Conservation (phyloP, 1,140 invertebrate genomes). For the Ridgeia piscesae region DNA sequence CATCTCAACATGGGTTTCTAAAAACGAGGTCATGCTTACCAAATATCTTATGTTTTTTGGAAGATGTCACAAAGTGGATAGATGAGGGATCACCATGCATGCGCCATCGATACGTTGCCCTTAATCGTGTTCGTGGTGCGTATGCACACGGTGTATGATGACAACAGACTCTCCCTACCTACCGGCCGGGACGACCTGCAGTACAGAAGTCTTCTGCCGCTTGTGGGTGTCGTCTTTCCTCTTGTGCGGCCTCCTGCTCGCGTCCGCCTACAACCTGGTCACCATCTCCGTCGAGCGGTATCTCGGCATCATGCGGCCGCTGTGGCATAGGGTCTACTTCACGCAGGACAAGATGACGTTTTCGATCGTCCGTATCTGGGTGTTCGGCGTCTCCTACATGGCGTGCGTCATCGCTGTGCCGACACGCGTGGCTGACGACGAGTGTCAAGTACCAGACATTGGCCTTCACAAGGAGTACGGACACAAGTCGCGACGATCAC, state of each 20-base stretch:
- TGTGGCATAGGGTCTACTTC: background rate
- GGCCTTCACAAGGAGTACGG: background rate
- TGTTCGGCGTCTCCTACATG: background rate
- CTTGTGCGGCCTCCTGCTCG: background rate
- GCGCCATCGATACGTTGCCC: no score
- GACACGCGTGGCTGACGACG: background rate
- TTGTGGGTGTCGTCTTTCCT: background rate
- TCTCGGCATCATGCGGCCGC: background rate
- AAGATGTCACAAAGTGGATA: no score
- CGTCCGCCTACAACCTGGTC: background rate
- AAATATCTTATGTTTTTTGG: no score
- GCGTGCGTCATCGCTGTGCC: background rate
- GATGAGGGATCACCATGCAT: no score
- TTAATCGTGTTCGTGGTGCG: no score
- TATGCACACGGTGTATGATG: no score
- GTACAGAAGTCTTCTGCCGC: background rate
- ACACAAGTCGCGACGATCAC: background rate
- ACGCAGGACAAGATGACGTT: background rate
- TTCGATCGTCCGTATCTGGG: background rate
- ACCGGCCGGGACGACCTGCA: background rate
- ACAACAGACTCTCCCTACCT: no score
- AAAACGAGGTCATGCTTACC: no score
- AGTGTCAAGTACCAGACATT: background rate
- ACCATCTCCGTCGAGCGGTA: background rate
- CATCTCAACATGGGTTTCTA: no score